phyloP scores from a whole-genome alignment of 2,797 vertebrate genomes.

The Carcharodon carcharias region DNA sequence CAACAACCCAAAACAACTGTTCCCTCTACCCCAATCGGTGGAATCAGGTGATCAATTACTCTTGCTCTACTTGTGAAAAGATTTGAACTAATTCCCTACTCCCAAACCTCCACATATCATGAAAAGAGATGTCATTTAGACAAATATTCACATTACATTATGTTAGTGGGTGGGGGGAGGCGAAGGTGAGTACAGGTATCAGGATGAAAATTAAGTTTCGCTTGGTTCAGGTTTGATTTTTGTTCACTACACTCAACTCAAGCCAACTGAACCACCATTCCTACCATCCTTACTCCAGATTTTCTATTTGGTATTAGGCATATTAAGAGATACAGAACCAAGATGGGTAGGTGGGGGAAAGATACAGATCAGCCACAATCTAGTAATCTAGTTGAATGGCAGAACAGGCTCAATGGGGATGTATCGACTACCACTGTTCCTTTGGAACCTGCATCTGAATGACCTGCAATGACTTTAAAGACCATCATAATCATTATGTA shows the following conservation, averaged over 20 bases:
- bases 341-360: neutral
- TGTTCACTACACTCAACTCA: neutral
- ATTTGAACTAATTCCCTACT: neutral
- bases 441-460: neutral
- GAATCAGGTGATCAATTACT: neutral
- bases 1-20: neutral
- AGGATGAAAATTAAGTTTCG: neutral
- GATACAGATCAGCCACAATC: neutral
- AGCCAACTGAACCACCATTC: neutral
- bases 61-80: no score
- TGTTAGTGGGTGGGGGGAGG: no score
- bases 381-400: neutral
- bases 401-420: neutral
- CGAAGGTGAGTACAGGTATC: neutral
- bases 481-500: neutral
- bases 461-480: neutral
- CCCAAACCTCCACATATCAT: neutral
- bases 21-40: neutral
- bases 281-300: neutral
- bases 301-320: neutral
- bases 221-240: neutral
- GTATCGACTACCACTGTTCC: neutral
- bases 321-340: neutral
- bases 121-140: neutral
- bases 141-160: neutral